phyloP scores from a whole-genome alignment of 2,797 vertebrate genomes.

The Chelidonichthys spinosus region DNA sequence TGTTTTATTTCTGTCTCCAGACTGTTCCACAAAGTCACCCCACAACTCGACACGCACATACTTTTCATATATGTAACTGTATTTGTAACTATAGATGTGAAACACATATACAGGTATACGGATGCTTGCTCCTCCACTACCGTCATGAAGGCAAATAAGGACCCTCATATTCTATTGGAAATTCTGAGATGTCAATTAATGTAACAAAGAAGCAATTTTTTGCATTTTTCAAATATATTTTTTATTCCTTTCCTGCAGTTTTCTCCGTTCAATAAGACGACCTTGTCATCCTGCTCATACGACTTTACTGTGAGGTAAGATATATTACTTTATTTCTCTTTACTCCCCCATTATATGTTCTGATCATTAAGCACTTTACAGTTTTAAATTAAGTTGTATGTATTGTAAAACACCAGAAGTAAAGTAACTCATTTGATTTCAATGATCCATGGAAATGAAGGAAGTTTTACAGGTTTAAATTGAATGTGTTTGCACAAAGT shows the following conservation, averaged over 20 bases:
- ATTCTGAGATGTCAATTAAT: background rate
- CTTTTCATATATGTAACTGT: too few relatives aligned
- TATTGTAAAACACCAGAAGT: background rate
- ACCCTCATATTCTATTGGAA: too few relatives aligned
- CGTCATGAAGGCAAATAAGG: too few relatives aligned
- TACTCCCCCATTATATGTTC: background rate
- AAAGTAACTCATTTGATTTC: background rate
- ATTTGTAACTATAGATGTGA: too few relatives aligned
- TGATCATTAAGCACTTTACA: background rate
- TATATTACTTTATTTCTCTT: background rate
- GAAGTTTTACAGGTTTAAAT: background rate
- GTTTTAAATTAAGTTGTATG: background rate
- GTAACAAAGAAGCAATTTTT: background rate
- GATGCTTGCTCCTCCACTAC: too few relatives aligned
- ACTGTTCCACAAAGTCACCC: too few relatives aligned
- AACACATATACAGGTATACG: too few relatives aligned
- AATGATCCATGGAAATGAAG: slow-evolving; percentile 13
- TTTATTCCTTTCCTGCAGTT: slow-evolving; percentile 83
- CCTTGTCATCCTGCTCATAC: slow-evolving; percentile 94
- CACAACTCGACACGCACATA: too few relatives aligned
- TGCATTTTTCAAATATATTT: background rate
- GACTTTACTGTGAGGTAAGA: slow-evolving; percentile 97
- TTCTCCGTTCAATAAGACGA: slow-evolving; percentile 88
- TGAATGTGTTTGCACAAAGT: slow-evolving; percentile 20
- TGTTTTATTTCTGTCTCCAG: too few relatives aligned